A percentile compares a stretch with the other conserved stretches of the same genome.
Conservation (phyloP, 2,797 vertebrate genomes). For the Myripristis jacobus region DNA sequence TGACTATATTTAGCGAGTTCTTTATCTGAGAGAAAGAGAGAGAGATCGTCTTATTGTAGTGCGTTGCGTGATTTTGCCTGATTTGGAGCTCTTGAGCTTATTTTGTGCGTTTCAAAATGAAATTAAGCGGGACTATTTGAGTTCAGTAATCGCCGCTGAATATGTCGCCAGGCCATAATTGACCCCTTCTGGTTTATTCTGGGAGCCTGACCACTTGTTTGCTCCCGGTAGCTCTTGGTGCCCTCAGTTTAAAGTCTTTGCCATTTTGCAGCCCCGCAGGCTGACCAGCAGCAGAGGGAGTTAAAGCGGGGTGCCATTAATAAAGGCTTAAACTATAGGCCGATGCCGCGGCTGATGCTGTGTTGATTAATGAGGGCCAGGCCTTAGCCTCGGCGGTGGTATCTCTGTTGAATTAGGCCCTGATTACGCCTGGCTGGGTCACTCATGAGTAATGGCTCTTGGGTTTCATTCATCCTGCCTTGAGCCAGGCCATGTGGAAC, state of each 20-base stretch:
- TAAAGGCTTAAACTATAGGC: conserved; percentile 59
- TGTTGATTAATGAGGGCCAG: conserved; percentile 74
- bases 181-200: conserved; percentile 1
- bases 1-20: conserved; percentile 64
- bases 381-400: conserved; percentile 67
- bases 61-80: conserved; percentile 53
- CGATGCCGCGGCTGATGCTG: conserved; percentile 56
- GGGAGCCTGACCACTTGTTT: conserved; percentile 30
- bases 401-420: conserved; percentile 77
- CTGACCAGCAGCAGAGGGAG: conserved; percentile 59
- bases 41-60: conserved; percentile 17
- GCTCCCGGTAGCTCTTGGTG: neutral
- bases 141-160: conserved; percentile 10
- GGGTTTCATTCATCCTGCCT: conserved; percentile 67
- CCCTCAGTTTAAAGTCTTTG: conserved; percentile 35
- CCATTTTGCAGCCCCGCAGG: conserved; percentile 27
- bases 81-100: conserved; percentile 55
- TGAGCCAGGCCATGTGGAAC: conserved; percentile 44
- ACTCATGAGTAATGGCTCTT: conserved; percentile 71
- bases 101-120: conserved; percentile 56
- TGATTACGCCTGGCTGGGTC: conserved; percentile 75
- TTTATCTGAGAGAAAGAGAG: conserved; percentile 48
- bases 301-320: conserved; percentile 66
- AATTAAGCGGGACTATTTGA: conserved; percentile 54
- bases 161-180: conserved; percentile 26